Conservation (phyloP, 2,113 vertebrate species). For the Physeter macrocephalus region DNA sequence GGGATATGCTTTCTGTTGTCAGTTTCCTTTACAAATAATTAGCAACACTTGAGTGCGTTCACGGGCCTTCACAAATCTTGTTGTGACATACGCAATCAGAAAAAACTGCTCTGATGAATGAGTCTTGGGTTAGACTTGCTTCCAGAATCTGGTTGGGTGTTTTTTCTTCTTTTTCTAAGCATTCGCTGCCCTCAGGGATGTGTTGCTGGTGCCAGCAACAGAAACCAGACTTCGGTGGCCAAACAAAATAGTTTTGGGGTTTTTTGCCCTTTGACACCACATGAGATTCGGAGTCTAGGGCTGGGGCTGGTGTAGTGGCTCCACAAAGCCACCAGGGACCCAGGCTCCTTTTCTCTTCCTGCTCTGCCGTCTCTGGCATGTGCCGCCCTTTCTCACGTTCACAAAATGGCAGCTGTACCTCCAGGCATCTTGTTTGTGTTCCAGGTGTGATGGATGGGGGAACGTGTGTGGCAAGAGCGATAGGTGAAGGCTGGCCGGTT, state of each 20-base stretch:
- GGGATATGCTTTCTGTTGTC: not conserved
- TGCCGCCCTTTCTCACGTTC: not conserved
- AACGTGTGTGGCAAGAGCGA: not conserved
- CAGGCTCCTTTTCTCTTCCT: not conserved
- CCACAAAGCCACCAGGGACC: not conserved
- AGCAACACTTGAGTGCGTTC: not conserved
- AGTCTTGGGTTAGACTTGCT: not conserved
- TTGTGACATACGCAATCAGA: conserved; percentile 45
- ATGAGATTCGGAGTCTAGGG: not conserved
- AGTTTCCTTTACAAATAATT: not conserved
- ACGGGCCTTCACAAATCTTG: conserved; percentile 45
- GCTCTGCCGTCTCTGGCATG: accelerated
- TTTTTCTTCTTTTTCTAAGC: not conserved
- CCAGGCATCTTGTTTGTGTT: not conserved
- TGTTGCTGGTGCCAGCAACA: accelerated
- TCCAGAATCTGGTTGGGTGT: not conserved
- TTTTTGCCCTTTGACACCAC: not conserved
- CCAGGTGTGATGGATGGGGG: no score
- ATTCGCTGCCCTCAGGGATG: accelerated
- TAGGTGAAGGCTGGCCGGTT: not conserved
- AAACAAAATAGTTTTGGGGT: not conserved
- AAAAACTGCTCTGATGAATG: not conserved
- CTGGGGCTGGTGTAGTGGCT: not conserved
- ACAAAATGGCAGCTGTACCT: accelerated
- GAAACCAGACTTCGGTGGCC: not conserved